phyloP scores from a whole-genome alignment of 2,888 invertebrate species.

The Standfussiana lucernea region DNA sequence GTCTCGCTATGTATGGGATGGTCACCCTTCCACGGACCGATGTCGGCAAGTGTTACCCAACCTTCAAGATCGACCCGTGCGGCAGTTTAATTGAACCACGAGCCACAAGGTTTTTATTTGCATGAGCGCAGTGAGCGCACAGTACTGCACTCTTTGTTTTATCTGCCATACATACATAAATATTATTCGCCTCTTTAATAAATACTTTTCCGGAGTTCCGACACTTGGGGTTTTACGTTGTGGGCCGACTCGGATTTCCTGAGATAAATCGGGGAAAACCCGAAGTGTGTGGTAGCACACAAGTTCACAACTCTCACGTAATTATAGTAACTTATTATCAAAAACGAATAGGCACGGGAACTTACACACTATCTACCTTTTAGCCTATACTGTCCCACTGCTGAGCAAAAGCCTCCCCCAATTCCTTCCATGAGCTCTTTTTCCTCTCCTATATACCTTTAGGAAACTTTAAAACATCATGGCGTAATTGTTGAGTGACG shows the following conservation, averaged over 20 bases:
- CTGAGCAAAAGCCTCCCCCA: too few relatives aligned
- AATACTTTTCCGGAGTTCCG: neutral
- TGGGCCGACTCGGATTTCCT: neutral
- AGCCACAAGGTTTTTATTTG: neutral
- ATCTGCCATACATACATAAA: neutral
- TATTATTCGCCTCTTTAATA: neutral
- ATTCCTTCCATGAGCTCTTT: too few relatives aligned
- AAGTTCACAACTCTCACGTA: neutral
- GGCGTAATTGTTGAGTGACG: neutral
- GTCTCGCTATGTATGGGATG: neutral
- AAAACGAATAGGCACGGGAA: neutral
- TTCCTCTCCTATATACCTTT: too few relatives aligned
- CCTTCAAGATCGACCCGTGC: neutral
- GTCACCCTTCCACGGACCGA: neutral
- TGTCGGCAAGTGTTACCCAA: neutral
- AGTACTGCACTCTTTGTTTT: neutral
- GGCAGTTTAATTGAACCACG: neutral
- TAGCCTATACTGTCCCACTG: too few relatives aligned
- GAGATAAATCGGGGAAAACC: neutral
- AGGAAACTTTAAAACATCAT: neutral
- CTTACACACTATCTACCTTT: too few relatives aligned
- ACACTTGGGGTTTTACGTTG: neutral
- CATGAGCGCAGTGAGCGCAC: too few relatives aligned
- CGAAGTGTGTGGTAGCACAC: neutral
- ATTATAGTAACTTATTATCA: conserved; percentile 1